Percentiles rank a stretch among this genome's conserved stretches.
Evolutionary conservation across 2,888 invertebrate genomes (phyloP).

Genomic region (Zaprionus bogoriensis): DNA sequence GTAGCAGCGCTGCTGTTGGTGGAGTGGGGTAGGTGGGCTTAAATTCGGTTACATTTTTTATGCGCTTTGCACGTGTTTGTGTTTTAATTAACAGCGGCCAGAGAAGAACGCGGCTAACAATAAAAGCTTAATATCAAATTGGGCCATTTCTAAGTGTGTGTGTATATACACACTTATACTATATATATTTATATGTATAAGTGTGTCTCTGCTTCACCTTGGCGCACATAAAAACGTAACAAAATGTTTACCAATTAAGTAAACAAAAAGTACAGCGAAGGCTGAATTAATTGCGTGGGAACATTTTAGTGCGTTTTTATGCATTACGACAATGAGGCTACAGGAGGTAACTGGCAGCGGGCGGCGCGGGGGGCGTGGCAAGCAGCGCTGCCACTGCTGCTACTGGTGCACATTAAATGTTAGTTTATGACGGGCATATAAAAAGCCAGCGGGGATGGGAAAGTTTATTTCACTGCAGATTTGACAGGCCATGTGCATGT

Average conservation of each 20-base stretch:
- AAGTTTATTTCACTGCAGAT: conserved; percentile 60
- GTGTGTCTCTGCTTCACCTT: conserved; percentile 63
- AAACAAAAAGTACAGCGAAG: conserved; percentile 67
- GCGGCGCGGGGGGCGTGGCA: conserved; percentile 17
- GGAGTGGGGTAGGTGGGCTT: conserved; percentile 17
- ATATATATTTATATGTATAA: conserved; percentile 21
- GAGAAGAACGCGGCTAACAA: conserved; percentile 51
- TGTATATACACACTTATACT: conserved; percentile 16
- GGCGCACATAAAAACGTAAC: conserved; percentile 71
- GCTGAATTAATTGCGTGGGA: conserved; percentile 77
- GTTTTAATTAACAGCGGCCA: conserved; percentile 75
- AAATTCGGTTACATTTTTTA: conserved; percentile 28
- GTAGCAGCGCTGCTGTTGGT: background rate
- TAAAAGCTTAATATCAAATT: conserved; percentile 74
- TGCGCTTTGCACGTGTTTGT: conserved; percentile 76
- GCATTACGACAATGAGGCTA: conserved; percentile 61
- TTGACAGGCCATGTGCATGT: conserved; percentile 40
- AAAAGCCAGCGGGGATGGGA: conserved; percentile 47
- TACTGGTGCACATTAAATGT: conserved; percentile 58
- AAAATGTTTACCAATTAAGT: conserved; percentile 79
- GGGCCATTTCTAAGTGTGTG: conserved; percentile 22
- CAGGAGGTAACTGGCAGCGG: conserved; percentile 25
- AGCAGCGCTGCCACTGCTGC: conserved; percentile 10
- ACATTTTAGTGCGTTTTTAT: conserved; percentile 75
- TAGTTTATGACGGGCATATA: conserved; percentile 55